Evolutionary conservation across 2,113 vertebrate genomes (phyloP), one percentile per base, ranked within the genome.

Genomic region (Myxocyprinus asiaticus): DNA sequence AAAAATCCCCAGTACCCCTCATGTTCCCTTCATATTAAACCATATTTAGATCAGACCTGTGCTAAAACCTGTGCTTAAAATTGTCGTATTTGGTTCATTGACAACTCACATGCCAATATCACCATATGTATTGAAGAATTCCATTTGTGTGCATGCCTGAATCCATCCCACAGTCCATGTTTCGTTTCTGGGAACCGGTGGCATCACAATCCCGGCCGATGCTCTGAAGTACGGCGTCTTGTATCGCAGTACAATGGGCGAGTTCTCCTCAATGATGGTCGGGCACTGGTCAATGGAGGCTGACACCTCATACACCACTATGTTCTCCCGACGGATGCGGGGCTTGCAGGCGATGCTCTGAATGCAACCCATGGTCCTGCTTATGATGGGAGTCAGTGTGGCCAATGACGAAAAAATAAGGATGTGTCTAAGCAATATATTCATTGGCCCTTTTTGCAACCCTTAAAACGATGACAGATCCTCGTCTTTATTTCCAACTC

Each of bases 151-250:
- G 91, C 95, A 96, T 77, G 95, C 95, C 89, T 96, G 95, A 84
- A 96, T 95, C 94, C 94, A 96, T 86, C 95, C 95, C 83, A 96
- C 95, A 86, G 94, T 95, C 95, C 95, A 95, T 85, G 93, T 95
- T 89, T 95, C 94, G 63, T 93, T 93, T 84, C 94, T 91, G 84
- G 94, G 92, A 82, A 95, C 92, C 79, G 95, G 94, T 69, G 95
- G 95, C 94, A 95, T 94, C 86, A 94, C 92, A 83, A 95, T 94
- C 68, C 94, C 93, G 68, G 94, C 94, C 44, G 94, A 94, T 77
- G 94, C 94, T 86, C 94, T 94, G 91, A 96, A 96, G 90, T 95
- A 96, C 63, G 95, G 95, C 79, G 95, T 96, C 83, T 94, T 94
- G 92, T 96, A 96, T 73, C 95, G 93, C 89, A 96, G 90, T 83